Base-by-base conservation (phyloP, 2,888 invertebrate species). In the Microplitis deprimator region DNA sequence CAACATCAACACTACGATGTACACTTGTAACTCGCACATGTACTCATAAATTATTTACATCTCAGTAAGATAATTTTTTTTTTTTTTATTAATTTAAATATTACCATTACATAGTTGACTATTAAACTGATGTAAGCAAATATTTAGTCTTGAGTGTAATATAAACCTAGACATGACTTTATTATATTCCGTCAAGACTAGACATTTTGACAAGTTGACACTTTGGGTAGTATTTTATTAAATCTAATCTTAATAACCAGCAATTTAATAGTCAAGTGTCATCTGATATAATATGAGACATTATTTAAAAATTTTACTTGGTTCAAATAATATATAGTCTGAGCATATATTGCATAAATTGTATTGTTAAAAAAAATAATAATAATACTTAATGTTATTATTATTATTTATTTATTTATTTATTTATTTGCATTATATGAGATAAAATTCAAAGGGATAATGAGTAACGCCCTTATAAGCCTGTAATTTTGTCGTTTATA, bases 401-500 rank as follows among this genome's bases (percentile, higher is more conserved):
- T 76, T 67, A 20, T 20, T 20, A 20, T 20, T n/a, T n/a, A n/a
- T n/a, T n/a, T 76, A 13, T 76, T 68, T 20, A 61, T 68, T 67
- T 73, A 62, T 72, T 29, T 69, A 50, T 50, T 38, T 8, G 41
- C 40, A 13, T 38, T 39, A 17, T 17, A 73, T 73, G 20, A 17
- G 41, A 41, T 64, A 64, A 17, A 5, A 73, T 73, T 13, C 16
- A 17, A n/a, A 73, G 38, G 74, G 77, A 78, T 79, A 84, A 84
- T 84, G 83, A 84, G 84, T 79, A 81, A 84, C 83, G 83, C 83
- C 82, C 78, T 78, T 78, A 81, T 78, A 71, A 75, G 78, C 79
- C 83, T 84, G 80, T 84, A 86, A 86, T 86, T 85, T 84, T 78
- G 83, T 79, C 84, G 81, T 85, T 83, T 83, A 84, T 84, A 83